Base-by-base conservation (phyloP, 2,113 vertebrate genomes). In the Elephas maximus region DNA sequence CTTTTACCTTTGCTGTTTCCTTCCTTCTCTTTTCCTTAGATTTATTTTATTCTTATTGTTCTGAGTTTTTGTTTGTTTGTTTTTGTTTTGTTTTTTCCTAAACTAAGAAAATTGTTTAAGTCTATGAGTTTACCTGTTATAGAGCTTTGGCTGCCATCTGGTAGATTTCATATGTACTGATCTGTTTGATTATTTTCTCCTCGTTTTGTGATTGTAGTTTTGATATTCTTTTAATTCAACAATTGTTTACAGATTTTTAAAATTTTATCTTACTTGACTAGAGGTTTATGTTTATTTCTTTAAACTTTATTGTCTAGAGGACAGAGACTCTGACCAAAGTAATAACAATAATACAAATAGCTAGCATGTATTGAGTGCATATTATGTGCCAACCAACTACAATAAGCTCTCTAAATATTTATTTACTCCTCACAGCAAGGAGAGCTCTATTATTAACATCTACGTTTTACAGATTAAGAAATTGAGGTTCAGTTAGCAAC, bases 11-110 rank as follows among this genome's bases (percentile, higher is more conserved):
- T 88, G 65, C 30, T 9, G 81, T 82, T 80, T 87, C 1, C 71
- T 73, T 60, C 28, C 30, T 90, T 88, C 20, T 44, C 23, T 24
- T 81, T 93, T 92, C 82, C 53, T 80, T 79, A 96, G 41, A 79
- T 77, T 69, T 67, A 11, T 80, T 80, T 80, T 51, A 60, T 57
- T 88, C 23, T 81, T 91, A n/a, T 26, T 83, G 10, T 67, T 80
- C 71, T 93, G 37, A 2, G 12, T 28, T 44, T 37, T 67, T 63
- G 8, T 57, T 57, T 57, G 53, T 57, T 57, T 57, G 8, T 8
- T 57, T 57, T 57, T 57, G 53, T 57, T 57, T 57, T 57, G 53
- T 9, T 23, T 62, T 41, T 41, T 24, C 3, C 18, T 30, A 30
- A 92, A 62, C 33, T 79, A 77, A 88, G 57, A 80, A 83, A 30